Percentiles rank a stretch among this genome's conserved stretches.
These are phyloP conservation scores for Chloroceryle amazona DNA, from an alignment of 2,797 vertebrate genomes.

Conservation along the genomic window DNA sequence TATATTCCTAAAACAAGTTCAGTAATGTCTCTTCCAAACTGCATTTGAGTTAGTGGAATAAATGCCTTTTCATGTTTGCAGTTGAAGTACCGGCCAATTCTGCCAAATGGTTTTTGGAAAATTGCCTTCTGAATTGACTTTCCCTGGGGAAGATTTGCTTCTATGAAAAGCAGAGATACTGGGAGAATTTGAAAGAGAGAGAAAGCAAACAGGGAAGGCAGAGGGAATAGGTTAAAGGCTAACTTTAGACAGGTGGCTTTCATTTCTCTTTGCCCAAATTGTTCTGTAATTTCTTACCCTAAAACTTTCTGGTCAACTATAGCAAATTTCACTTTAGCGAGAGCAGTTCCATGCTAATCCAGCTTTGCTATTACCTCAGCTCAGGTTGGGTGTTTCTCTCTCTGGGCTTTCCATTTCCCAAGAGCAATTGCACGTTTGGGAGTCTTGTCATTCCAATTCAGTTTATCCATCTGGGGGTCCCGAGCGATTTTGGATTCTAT, in stretches of 20 bases:
- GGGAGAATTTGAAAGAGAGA: constrained; percentile 64
- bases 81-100: constrained; percentile 74
- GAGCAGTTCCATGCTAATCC: constrained; percentile 40
- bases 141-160: constrained; percentile 77
- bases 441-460: constrained; percentile 8
- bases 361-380: constrained; percentile 34
- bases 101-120: constrained; percentile 81
- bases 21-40: constrained; percentile 76
- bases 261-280: constrained; percentile 69
- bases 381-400: not conserved
- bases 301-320: constrained; percentile 63
- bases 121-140: constrained; percentile 78
- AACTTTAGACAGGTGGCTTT: constrained; percentile 74
- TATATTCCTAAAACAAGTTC: constrained; percentile 79
- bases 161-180: constrained; percentile 73
- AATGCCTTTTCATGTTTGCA: constrained; percentile 80
- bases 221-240: constrained; percentile 69
- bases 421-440: constrained; percentile 3
- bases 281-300: constrained; percentile 47
- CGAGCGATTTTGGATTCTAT: not conserved
- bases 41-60: constrained; percentile 79
- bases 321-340: constrained; percentile 25
- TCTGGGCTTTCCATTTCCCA: not conserved
- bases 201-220: constrained; percentile 52
- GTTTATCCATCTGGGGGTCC: not conserved